Evolutionary conservation across 2,113 vertebrate genomes (phyloP), one percentile per base, ranked within the genome.

Genomic region (Oreochromis spilurus): DNA sequence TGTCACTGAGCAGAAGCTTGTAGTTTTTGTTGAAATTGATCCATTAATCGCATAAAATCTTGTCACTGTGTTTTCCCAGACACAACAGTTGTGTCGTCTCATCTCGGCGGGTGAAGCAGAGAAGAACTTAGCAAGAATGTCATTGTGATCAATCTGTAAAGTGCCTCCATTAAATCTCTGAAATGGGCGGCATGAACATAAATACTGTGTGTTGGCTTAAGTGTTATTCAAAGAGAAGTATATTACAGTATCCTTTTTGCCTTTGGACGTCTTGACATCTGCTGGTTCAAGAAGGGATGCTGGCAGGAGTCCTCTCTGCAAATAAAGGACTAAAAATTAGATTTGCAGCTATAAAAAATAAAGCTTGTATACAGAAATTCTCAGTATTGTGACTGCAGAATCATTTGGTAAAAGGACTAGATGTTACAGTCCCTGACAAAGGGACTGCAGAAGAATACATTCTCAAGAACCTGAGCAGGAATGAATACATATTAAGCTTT

Each of bases 301-400:
- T 0, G 97, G 97, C 43, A 98, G 89, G 13, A 90, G 91, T 82
- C 97, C 97, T 96, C 96, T 97, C 97, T 98, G 91, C 19, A 85
- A 84, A 84, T 2, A 91, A 62, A 38, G 8, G 0, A 17, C 13
- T 4, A 26, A 19, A 72, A 29, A 26, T 75, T 0, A 48, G 21
- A 48, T 75, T 19, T 11, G 40, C 1, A 29, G 40, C 24, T 17
- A 7, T 48, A 11, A 19, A 75, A 54, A 75, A 19, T 0, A 29
- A 45, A 75, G 24, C 24, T 16, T 48, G 13, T 26, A 0, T 16
- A 17, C 1, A 72, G 40, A 72, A 72, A 43, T 70, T 70, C 36
- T 43, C 38, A 70, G n/a, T 43, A 16, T 45, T 72, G 21, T 43
- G 5, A 26, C 21, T 1, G 8, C 26, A 26, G 26, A 26, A 26